Conservation (phyloP, 53 echinoderm and acorn worm species). For the Luidia sarsii region DNA sequence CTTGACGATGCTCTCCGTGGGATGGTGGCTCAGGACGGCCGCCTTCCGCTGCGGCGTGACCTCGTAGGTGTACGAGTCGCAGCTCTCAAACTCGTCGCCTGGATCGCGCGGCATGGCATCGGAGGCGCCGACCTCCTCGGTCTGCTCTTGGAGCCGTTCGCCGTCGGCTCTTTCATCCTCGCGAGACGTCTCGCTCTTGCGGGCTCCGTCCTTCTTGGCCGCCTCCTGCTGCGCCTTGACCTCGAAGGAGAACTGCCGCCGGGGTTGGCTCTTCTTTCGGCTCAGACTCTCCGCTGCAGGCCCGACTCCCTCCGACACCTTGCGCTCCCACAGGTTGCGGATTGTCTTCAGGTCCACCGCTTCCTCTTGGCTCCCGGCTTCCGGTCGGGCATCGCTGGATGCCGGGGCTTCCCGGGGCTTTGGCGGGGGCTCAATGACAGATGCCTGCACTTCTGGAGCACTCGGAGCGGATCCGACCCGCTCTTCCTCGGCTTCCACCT, state of each 20-base stretch:
- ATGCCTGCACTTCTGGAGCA: background rate
- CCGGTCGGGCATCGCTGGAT: too few relatives aligned
- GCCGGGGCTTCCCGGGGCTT: too few relatives aligned
- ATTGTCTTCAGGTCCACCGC: constrained; percentile 35
- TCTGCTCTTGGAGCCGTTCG: background rate
- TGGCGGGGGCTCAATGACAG: background rate
- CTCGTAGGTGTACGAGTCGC: constrained; percentile 32
- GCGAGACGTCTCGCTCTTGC: background rate
- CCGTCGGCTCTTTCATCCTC: background rate
- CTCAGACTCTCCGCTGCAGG: background rate
- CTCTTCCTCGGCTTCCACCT: background rate
- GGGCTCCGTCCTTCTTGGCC: constrained; percentile 3
- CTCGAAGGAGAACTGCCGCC: constrained; percentile 45
- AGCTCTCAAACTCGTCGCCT: constrained; percentile 29
- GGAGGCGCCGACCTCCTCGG: background rate
- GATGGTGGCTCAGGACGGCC: constrained; percentile 27
- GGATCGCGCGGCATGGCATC: constrained; percentile 30
- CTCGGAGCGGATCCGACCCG: background rate
- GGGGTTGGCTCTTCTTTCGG: constrained; percentile 9
- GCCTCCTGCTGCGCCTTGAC: constrained; percentile 22
- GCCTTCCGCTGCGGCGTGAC: constrained; percentile 32
- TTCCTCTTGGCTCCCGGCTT: constrained; percentile 39
- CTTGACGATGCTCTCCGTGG: constrained; percentile 35
- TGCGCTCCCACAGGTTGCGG: constrained; percentile 43
- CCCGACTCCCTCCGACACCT: background rate